phyloP scores from a whole-genome alignment of 2,797 vertebrate genomes.

The Malurus splendens region DNA sequence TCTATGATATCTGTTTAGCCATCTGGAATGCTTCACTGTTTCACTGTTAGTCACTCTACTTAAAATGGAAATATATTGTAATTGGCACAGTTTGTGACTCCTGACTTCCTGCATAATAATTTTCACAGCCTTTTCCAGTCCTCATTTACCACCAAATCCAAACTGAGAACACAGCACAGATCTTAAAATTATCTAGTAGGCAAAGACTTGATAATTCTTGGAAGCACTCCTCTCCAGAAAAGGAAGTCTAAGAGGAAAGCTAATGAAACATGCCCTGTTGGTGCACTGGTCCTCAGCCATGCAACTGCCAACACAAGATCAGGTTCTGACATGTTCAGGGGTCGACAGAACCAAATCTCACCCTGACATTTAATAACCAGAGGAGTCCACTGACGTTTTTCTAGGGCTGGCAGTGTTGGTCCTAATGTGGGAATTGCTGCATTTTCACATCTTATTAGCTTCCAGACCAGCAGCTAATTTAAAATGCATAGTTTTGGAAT shows the following conservation, averaged over 20 bases:
- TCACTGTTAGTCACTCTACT: slow-evolving; percentile 32
- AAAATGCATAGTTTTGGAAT: neutral
- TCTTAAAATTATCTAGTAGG: neutral
- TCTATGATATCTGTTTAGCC: slow-evolving; percentile 20
- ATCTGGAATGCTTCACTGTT: slow-evolving; percentile 37
- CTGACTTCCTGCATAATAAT: slow-evolving; percentile 3
- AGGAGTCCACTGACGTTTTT: neutral
- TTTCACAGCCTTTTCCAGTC: slow-evolving; percentile 29
- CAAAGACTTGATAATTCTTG: neutral
- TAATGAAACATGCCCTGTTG: neutral
- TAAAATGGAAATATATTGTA: slow-evolving; percentile 43
- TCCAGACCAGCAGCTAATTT: neutral
- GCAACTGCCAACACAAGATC: accelerated
- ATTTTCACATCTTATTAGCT: neutral
- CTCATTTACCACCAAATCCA: slow-evolving; percentile 24
- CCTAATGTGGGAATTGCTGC: neutral
- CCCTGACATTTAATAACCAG: neutral
- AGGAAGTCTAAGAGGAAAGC: neutral
- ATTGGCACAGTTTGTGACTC: slow-evolving; percentile 28
- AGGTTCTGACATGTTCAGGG: neutral
- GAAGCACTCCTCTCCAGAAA: neutral
- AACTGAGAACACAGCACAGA: slow-evolving; percentile 10
- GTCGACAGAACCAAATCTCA: neutral
- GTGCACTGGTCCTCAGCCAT: accelerated
- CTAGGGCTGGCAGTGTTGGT: neutral